Conservation (phyloP, 2,888 invertebrate genomes). For the Diarsia rubi region DNA sequence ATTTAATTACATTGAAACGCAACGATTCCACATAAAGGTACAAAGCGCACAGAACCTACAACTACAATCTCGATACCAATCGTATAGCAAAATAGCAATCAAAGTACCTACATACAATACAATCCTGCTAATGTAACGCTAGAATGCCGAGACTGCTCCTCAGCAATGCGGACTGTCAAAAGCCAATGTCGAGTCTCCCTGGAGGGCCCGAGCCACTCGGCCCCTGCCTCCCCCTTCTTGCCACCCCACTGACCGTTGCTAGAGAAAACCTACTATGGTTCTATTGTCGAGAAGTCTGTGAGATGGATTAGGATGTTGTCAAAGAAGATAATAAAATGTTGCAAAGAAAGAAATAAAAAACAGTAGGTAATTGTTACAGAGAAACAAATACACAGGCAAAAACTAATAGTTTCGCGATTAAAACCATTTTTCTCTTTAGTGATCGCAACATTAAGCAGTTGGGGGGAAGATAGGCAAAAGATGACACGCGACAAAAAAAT, state of each 20-base stretch:
- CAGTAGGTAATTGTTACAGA: neutral
- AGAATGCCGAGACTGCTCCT: slow-evolving; percentile 69
- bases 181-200: slow-evolving; percentile 84
- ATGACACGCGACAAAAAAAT: too few species aligned
- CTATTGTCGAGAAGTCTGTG: slow-evolving; percentile 57
- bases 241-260: slow-evolving; percentile 80
- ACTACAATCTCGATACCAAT: slow-evolving; percentile 23
- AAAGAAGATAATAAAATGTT: neutral
- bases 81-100: slow-evolving; percentile 48
- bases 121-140: slow-evolving; percentile 68
- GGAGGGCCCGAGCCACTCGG: slow-evolving; percentile 82
- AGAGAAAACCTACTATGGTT: slow-evolving; percentile 68
- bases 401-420: neutral
- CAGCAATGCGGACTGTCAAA: slow-evolving; percentile 88
- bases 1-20: neutral
- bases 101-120: slow-evolving; percentile 47
- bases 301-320: neutral
- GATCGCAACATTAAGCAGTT: too few species aligned
- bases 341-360: neutral
- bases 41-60: neutral
- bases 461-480: too few species aligned
- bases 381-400: neutral
- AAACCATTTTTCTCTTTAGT: too few species aligned
- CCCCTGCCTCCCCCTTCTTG: slow-evolving; percentile 73
- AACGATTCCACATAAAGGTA: too few species aligned